Conservation (phyloP, 2,888 invertebrate species). For the Athripsodes cinereus region DNA sequence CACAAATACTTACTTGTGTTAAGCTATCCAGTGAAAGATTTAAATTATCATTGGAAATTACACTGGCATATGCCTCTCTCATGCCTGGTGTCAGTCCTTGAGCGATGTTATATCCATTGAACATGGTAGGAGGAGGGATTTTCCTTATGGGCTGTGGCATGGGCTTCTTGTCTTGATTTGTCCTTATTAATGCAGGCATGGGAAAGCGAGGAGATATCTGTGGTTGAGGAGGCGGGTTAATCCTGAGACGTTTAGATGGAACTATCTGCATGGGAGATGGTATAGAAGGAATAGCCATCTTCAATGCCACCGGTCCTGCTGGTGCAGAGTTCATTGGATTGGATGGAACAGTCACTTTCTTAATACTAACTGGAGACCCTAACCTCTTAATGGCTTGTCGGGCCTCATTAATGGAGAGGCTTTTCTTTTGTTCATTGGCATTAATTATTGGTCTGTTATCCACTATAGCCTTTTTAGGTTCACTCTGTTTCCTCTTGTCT, state of each 20-base stretch:
- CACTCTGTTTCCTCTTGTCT: slow-evolving; percentile 13
- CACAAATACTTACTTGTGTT: slow-evolving; percentile 38
- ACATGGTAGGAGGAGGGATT: slow-evolving; percentile 23
- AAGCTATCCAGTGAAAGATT: slow-evolving; percentile 46
- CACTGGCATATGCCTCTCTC: slow-evolving; percentile 16
- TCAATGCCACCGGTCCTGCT: background rate
- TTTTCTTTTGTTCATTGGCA: slow-evolving; percentile 14
- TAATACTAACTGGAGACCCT: slow-evolving; percentile 18
- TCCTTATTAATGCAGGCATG: background rate
- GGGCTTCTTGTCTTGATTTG: slow-evolving; percentile 8
- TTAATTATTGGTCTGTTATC: background rate
- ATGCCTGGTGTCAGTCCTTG: slow-evolving; percentile 4
- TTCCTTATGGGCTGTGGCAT: background rate
- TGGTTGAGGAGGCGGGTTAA: slow-evolving; percentile 5
- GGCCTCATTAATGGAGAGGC: slow-evolving; percentile 12
- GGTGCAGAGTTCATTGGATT: background rate
- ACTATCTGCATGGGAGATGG: background rate
- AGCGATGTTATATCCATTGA: slow-evolving; percentile 36
- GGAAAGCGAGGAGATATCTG: slow-evolving; percentile 11
- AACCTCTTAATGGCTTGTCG: slow-evolving; percentile 19
- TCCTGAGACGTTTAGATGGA: slow-evolving; percentile 11
- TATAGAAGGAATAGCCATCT: slow-evolving; percentile 6
- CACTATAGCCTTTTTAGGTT: slow-evolving; percentile 14
- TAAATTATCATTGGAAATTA: slow-evolving; percentile 38
- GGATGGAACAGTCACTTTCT: slow-evolving; percentile 14